Base-by-base conservation (phyloP, 2,113 vertebrate genomes). In the Petaurus breviceps region DNA sequence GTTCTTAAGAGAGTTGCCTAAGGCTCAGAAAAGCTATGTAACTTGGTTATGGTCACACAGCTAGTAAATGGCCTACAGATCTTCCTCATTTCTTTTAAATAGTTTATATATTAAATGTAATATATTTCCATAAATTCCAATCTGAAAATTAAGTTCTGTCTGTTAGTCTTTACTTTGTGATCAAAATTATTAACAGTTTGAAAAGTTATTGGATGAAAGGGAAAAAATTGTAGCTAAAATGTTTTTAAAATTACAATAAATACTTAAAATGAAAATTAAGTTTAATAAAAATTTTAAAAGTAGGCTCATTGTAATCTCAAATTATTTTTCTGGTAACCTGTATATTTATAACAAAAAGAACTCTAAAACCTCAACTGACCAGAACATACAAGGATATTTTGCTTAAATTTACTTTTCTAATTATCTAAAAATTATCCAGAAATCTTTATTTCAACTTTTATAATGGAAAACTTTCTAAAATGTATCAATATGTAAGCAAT, bases 181-280 rank as follows among this genome's bases (percentile, higher is more conserved):
- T 10, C 91, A 90, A 94, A 93, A 84, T 46, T 22, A 96, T 46
- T 49, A 57, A 95, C 93, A 19, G 24, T 92, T 49, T 94, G 28
- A 97, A 31, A 96, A 96, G 93, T 90, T 89, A 11, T 84, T 96
- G 28, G 28, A 68, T 68, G n/a, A 95, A 92, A 68, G 11, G 52
- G 26, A 92, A 68, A 61, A 89, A 95, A 50, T 22, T 57, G 46
- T 55, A 90, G 55, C 3, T 84, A 1, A 51, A 94, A 16, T 91
- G 12, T 55, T 93, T 93, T 95, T 94, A 51, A 93, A 90, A 53
- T 93, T 57, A 90, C 11, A 95, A 49, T 57, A 96, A 92, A 91
- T 50, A 95, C n/a, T 28, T n/a, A 51, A 92, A 47, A 91, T 46
- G 57, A 96, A 97, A 91, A 93, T 49, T 68, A 93, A 94, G 26